Conservation (phyloP, 2,113 vertebrate species). For the Puffinus mauretanicus region DNA sequence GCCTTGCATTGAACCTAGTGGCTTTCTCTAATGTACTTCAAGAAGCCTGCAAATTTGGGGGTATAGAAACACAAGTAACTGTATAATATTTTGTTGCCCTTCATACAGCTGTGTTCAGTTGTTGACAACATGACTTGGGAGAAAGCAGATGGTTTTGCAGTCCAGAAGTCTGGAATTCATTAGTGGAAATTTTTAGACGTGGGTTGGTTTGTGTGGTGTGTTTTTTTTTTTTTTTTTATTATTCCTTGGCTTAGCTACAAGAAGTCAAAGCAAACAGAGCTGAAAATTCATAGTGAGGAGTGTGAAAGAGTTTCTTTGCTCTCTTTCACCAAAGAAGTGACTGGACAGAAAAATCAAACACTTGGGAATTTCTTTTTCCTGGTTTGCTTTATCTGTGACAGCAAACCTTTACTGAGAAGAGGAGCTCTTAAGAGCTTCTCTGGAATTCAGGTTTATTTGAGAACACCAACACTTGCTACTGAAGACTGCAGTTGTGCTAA, state of each 20-base stretch:
- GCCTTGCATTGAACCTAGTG: background rate
- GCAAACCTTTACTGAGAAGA: background rate
- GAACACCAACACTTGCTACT: background rate
- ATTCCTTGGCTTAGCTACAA: constrained; percentile 40
- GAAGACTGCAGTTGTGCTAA: constrained; percentile 9
- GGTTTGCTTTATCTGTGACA: constrained; percentile 1
- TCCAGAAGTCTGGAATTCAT: constrained; percentile 69
- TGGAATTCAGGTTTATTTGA: constrained; percentile 40
- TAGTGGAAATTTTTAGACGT: constrained; percentile 55
- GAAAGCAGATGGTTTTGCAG: constrained; percentile 33
- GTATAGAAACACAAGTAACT: constrained; percentile 7
- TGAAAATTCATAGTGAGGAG: constrained; percentile 31
- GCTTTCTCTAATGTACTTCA: background rate
- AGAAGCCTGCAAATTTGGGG: background rate
- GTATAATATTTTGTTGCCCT: constrained; percentile 29
- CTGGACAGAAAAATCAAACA: constrained; percentile 1
- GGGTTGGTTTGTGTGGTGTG: background rate
- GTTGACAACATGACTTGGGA: constrained; percentile 63
- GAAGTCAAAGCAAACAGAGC: constrained; percentile 58
- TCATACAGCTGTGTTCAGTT: constrained; percentile 50
- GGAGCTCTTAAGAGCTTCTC: background rate
- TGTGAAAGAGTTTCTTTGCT: constrained; percentile 44
- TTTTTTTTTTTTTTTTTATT: background rate
- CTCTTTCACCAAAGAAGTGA: constrained; percentile 7
- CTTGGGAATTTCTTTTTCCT: background rate